A percentile compares a stretch with the other conserved stretches of the same genome.
Evolutionary conservation across 2,113 vertebrate species (phyloP).

Genomic region (Myotis brandtii): DNA sequence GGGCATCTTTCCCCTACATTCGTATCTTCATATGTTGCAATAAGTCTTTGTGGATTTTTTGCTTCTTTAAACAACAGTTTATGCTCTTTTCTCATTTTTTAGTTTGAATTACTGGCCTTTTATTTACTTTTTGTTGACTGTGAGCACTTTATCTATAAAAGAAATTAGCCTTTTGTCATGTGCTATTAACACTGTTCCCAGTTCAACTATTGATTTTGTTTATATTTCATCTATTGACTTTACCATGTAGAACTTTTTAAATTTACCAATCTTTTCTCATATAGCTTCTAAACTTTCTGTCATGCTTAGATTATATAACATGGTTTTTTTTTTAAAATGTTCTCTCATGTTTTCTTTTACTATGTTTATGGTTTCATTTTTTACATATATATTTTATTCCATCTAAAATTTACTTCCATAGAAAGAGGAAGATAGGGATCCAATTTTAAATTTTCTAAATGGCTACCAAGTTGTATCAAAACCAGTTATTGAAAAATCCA

Average conservation of each 20-base stretch:
- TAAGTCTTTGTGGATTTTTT: not conserved
- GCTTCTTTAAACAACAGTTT: conserved; percentile 17
- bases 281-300: conserved; percentile 37
- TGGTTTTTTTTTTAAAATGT: not conserved
- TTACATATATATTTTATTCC: not conserved
- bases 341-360: conserved; percentile 37
- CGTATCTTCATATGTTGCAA: not conserved
- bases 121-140: not conserved
- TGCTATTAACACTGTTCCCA: not conserved
- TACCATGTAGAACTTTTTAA: not conserved
- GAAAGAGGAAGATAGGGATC: not conserved
- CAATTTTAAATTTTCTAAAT: conserved; percentile 50
- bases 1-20: not conserved
- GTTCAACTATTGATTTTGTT: not conserved
- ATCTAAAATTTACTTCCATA: conserved; percentile 2
- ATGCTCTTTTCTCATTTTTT: conserved; percentile 6
- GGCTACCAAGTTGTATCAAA: conserved; percentile 54
- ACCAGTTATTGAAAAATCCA: conserved; percentile 23
- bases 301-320: not conserved
- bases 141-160: not conserved
- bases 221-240: not conserved
- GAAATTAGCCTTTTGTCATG: conserved; percentile 1
- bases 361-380: conserved; percentile 22
- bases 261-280: not conserved
- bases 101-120: not conserved